Evolutionary conservation across 2,888 invertebrate species (phyloP).

Genomic region (Drosophila mimica): DNA sequence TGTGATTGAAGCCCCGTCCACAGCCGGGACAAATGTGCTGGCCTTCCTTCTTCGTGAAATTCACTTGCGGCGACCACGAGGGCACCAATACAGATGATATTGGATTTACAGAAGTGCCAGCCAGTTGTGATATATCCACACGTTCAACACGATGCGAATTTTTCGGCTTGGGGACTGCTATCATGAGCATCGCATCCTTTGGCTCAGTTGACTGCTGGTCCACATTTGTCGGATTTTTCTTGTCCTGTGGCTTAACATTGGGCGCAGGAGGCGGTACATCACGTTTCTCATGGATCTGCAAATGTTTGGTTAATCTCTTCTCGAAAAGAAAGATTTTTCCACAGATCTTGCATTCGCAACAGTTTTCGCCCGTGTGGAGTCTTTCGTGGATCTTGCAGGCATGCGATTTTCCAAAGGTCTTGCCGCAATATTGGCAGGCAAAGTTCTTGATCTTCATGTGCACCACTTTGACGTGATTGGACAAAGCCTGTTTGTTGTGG

Average conservation of each 20-base stretch:
- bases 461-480: slow-evolving; percentile 81
- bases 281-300: slow-evolving; percentile 81
- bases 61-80: slow-evolving; percentile 82
- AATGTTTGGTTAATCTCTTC: slow-evolving; percentile 79
- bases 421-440: slow-evolving; percentile 82
- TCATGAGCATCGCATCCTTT: background rate
- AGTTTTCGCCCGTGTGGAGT: slow-evolving; percentile 80
- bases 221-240: background rate
- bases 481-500: slow-evolving; percentile 80
- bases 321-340: slow-evolving; percentile 81
- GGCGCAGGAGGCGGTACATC: slow-evolving; percentile 45
- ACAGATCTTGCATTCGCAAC: slow-evolving; percentile 81
- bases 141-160: slow-evolving; percentile 79
- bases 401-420: slow-evolving; percentile 81
- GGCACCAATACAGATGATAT: slow-evolving; percentile 81
- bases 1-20: slow-evolving; percentile 81
- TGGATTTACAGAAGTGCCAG: slow-evolving; percentile 81
- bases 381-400: slow-evolving; percentile 82
- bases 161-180: slow-evolving; percentile 55
- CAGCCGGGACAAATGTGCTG: slow-evolving; percentile 82
- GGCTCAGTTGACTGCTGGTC: background rate
- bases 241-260: slow-evolving; percentile 20
- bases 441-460: slow-evolving; percentile 82
- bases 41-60: slow-evolving; percentile 83
- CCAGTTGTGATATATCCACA: slow-evolving; percentile 80